Evolutionary conservation across 2,797 vertebrate species (phyloP).

Genomic region (Todus mexicanus): DNA sequence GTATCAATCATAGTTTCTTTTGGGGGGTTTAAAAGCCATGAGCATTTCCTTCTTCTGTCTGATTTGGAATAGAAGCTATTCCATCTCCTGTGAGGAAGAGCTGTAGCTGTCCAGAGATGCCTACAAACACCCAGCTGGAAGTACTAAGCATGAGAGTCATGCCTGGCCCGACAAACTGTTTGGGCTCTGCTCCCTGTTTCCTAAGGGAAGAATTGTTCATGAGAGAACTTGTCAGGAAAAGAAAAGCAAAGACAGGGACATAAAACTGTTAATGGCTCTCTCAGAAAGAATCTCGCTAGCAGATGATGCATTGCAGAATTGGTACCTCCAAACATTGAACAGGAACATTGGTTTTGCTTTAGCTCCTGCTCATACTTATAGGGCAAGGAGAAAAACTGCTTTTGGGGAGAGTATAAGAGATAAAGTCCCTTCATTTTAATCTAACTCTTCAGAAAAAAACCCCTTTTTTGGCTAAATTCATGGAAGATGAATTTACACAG

Average conservation of each 20-base stretch:
- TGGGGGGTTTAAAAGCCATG: not conserved
- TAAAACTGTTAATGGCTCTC: not conserved
- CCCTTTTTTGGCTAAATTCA: not conserved
- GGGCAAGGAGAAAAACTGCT: not conserved
- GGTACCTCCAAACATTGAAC: not conserved
- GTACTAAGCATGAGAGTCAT: not conserved
- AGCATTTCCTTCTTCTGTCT: not conserved
- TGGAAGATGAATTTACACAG: not conserved
- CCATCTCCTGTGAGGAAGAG: not conserved
- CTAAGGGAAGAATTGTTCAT: not conserved
- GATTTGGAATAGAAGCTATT: not conserved
- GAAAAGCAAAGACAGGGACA: not conserved
- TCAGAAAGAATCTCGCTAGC: not conserved
- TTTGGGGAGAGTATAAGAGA: not conserved
- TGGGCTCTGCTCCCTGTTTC: not conserved
- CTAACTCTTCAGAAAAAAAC: not conserved
- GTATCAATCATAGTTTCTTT: not conserved
- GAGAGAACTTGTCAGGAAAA: not conserved
- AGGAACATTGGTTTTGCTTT: not conserved
- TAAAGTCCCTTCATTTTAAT: not conserved
- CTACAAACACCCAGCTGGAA: not conserved
- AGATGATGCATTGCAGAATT: not conserved
- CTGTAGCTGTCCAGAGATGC: not conserved
- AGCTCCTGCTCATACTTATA: not conserved
- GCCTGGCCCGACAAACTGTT: rapidly evolving